phyloP scores from a whole-genome alignment of 1,140 invertebrate genomes.

The Drosophila micromelanica region DNA sequence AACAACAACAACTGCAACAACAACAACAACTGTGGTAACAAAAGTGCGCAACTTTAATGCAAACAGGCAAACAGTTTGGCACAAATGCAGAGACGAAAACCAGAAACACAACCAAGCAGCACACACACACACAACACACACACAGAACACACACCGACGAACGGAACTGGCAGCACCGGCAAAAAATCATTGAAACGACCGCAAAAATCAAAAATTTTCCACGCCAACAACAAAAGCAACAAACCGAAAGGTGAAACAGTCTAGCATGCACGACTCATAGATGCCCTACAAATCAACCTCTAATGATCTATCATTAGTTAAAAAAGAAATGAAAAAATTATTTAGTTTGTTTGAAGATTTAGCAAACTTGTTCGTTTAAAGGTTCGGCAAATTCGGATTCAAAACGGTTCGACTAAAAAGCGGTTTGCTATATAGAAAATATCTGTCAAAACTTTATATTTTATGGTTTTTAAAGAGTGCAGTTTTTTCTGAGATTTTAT shows the following conservation, averaged over 20 bases:
- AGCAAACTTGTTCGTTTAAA: too few relatives aligned
- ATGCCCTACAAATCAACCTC: not conserved
- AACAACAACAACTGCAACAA: conserved; percentile 6
- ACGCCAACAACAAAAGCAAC: conserved; percentile 12
- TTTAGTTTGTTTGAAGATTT: too few relatives aligned
- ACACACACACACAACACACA: conserved; percentile 17
- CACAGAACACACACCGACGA: conserved; percentile 9
- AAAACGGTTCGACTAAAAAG: too few relatives aligned
- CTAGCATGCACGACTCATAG: not conserved
- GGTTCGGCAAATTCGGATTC: too few relatives aligned
- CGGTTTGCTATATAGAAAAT: too few relatives aligned
- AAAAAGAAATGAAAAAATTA: too few relatives aligned
- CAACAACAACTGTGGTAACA: conserved; percentile 9
- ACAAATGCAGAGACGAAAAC: conserved; percentile 27
- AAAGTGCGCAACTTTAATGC: conserved; percentile 53
- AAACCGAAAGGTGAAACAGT: not conserved
- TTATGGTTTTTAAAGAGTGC: too few relatives aligned
- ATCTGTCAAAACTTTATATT: too few relatives aligned
- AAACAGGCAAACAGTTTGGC: conserved; percentile 55
- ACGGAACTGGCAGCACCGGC: conserved; percentile 32
- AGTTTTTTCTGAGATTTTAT: too few relatives aligned
- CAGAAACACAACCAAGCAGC: conserved; percentile 1
- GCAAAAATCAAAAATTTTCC: conserved; percentile 64
- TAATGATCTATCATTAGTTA: too few relatives aligned
- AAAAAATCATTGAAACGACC: conserved; percentile 62